Conservation (phyloP, 2,888 invertebrate genomes). For the Gastracanthus pulcherrimus region DNA sequence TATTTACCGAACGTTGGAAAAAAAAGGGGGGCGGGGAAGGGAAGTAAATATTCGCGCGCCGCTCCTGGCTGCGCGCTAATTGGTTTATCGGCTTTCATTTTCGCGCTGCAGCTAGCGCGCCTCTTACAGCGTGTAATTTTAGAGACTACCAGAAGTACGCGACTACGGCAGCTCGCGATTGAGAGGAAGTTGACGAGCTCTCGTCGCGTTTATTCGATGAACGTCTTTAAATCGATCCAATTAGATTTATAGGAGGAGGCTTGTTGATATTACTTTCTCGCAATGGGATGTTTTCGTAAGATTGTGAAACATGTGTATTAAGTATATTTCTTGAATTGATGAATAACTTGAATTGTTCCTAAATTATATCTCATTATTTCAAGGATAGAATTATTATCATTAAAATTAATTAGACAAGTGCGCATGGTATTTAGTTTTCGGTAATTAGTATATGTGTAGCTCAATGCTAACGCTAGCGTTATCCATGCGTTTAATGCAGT, state of each 20-base stretch:
- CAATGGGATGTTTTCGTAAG: too few relatives aligned
- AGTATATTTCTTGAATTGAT: too few relatives aligned
- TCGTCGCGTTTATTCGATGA: background rate
- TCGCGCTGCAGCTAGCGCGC: background rate
- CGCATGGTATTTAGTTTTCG: too few relatives aligned
- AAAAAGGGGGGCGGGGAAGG: background rate
- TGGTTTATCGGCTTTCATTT: conserved; percentile 31
- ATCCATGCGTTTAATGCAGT: background rate
- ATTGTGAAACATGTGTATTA: too few relatives aligned
- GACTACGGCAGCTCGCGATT: background rate
- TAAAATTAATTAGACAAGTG: background rate
- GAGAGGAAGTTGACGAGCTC: background rate
- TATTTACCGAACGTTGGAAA: background rate
- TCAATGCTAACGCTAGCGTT: background rate
- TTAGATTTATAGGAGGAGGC: background rate
- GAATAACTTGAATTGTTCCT: too few relatives aligned
- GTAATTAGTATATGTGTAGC: background rate
- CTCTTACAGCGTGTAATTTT: conserved; percentile 12
- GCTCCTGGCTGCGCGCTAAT: conserved; percentile 13
- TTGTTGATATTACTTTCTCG: background rate
- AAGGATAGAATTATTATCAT: background rate
- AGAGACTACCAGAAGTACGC: background rate
- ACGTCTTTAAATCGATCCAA: background rate
- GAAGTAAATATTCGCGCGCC: conserved; percentile 5
- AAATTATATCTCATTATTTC: too few relatives aligned